These are phyloP conservation scores for Haemorhous mexicanus DNA, from an alignment of 2,113 vertebrate species.

Conservation along the genomic window DNA sequence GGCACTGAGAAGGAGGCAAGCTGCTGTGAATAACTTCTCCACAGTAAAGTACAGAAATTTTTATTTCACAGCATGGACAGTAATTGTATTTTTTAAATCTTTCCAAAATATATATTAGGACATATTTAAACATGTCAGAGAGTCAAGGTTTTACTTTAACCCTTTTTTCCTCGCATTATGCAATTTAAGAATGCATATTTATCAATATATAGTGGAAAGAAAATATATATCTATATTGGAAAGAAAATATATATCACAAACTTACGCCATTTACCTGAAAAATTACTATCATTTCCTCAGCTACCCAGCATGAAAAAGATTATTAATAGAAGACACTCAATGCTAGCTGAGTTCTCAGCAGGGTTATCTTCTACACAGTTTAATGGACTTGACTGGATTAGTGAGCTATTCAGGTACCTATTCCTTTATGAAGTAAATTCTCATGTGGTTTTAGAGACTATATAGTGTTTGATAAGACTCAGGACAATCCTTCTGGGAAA, in stretches of 20 bases:
- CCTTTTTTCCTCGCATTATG: neutral
- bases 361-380: neutral
- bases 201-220: neutral
- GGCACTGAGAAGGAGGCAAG: neutral
- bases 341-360: neutral
- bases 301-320: neutral
- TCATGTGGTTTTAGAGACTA: neutral
- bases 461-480: neutral
- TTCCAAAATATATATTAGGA: neutral
- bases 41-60: neutral
- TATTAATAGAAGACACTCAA: constrained; percentile 7
- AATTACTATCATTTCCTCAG: neutral
- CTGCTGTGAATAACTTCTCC: neutral
- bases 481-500: neutral
- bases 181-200: neutral
- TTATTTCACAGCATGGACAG: neutral
- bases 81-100: neutral
- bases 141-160: neutral
- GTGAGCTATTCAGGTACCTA: neutral
- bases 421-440: neutral
- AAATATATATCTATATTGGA: neutral
- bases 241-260: neutral
- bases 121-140: neutral
- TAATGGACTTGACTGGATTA: constrained; percentile 3
- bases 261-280: neutral